A percentile compares a stretch with the other conserved stretches of the same genome.
Conservation (phyloP, 2,113 vertebrate species). For the Sakesphorus luctuosus region DNA sequence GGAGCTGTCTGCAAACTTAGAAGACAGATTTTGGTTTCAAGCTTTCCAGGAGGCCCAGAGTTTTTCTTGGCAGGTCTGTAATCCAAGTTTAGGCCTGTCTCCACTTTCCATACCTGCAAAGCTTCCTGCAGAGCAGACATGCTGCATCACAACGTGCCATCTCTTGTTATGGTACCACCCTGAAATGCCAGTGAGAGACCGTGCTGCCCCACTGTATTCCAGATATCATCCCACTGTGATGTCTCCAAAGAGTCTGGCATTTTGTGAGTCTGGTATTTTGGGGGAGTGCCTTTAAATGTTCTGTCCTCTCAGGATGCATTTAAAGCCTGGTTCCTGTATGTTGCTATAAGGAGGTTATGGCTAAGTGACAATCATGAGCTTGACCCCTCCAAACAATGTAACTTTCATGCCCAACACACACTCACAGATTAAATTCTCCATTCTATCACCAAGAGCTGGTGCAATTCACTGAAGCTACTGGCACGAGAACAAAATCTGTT, state of each 20-base stretch:
- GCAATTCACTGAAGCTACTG: background rate
- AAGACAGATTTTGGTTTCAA: constrained; percentile 23
- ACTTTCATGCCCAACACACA: background rate
- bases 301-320: background rate
- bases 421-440: background rate
- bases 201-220: background rate
- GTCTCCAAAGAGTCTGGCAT: background rate
- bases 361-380: background rate
- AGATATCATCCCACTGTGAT: background rate
- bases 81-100: background rate
- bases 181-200: background rate
- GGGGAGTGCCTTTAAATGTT: background rate
- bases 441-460: background rate
- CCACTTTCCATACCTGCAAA: background rate
- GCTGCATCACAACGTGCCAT: background rate
- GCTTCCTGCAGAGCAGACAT: background rate
- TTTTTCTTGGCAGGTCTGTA: constrained; percentile 20
- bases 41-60: background rate
- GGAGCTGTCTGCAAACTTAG: background rate
- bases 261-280: background rate
- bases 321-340: accelerated
- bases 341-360: background rate
- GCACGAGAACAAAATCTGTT: constrained; percentile 11
- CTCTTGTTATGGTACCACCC: background rate
- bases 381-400: background rate